phyloP scores from a whole-genome alignment of 2,797 vertebrate genomes.

The Tapera naevia region DNA sequence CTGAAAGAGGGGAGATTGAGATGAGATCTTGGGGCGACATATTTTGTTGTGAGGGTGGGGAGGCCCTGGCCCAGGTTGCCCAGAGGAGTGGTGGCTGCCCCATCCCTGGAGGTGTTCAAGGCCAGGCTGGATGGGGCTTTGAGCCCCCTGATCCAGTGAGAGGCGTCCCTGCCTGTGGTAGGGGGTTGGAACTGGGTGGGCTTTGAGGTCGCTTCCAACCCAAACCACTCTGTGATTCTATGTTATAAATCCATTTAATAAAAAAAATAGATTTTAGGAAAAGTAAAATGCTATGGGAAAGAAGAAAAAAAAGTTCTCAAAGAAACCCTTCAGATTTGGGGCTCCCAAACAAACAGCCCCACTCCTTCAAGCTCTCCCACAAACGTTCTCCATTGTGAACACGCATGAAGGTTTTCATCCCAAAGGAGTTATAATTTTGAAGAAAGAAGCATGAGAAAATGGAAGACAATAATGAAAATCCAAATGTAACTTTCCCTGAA shows the following conservation, averaged over 20 bases:
- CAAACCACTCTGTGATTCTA: too few relatives aligned
- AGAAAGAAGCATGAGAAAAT: conserved; percentile 12
- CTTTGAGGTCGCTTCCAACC: too few relatives aligned
- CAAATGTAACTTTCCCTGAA: neutral
- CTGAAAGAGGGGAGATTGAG: too few relatives aligned
- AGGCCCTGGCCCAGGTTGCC: too few relatives aligned
- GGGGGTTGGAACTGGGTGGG: too few relatives aligned
- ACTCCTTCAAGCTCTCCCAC: neutral
- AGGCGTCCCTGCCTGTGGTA: too few relatives aligned
- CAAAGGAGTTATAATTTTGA: neutral
- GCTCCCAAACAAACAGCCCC: neutral
- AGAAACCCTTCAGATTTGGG: neutral
- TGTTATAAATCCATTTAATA: neutral
- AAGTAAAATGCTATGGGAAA: neutral
- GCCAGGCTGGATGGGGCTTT: too few relatives aligned
- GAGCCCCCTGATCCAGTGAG: too few relatives aligned
- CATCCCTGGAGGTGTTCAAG: too few relatives aligned
- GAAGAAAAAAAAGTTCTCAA: neutral
- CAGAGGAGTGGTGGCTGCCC: too few relatives aligned
- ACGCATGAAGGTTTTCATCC: neutral
- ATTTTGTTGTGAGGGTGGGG: too few relatives aligned
- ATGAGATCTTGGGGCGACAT: too few relatives aligned
- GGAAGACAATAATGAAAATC: neutral
- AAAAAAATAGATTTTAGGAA: neutral
- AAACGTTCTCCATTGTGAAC: neutral